Base-by-base conservation (phyloP, 2,888 invertebrate genomes). In the Fissipunctia ypsillon region DNA sequence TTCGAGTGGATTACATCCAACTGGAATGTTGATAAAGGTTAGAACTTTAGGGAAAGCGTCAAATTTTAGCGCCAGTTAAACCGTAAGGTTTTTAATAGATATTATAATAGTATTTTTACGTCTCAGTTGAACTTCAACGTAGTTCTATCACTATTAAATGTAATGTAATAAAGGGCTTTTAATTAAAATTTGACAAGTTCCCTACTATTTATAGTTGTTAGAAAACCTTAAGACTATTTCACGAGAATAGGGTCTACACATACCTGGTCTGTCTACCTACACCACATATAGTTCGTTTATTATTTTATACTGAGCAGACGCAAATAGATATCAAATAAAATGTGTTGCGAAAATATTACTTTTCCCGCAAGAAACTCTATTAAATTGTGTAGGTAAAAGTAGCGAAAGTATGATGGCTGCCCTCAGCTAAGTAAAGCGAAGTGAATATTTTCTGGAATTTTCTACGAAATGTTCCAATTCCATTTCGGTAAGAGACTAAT, bases 401-500 rank as follows among this genome's bases (percentile, higher is more conserved):
- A 90, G 92, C 91, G 90, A 94, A 95, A 95, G 95, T 95, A 94
- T 95, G 94, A 95, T 95, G 95, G 94, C 90, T 89, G 90, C 92
- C 92, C 90, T 91, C 89, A 81, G 94, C 93, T 94, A 95, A 94
- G 95, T 95, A 94, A 95, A 94, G 94, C 93, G 94, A 94, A 95
- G 94, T 92, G 94, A 94, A 95, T 95, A 94, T 95, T 93, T 95
- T 93, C 94, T 94, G 92, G 93, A 95, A 96, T 93, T 94, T 95
- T 95, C 94, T 91, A 92, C 94, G 93, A 92, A 96, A 96, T 95
- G 96, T 95, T 95, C 95, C 95, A 95, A 95, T 96, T 96, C 96
- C 96, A 96, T 96, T 96, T 96, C 95, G 95, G 95, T 95, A 94
- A 95, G 93, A 95, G 95, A 95, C 96, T 96, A 96, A 96, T 96